phyloP scores from a whole-genome alignment of 1,140 invertebrate genomes.

The Aphelinus atriplicis region DNA sequence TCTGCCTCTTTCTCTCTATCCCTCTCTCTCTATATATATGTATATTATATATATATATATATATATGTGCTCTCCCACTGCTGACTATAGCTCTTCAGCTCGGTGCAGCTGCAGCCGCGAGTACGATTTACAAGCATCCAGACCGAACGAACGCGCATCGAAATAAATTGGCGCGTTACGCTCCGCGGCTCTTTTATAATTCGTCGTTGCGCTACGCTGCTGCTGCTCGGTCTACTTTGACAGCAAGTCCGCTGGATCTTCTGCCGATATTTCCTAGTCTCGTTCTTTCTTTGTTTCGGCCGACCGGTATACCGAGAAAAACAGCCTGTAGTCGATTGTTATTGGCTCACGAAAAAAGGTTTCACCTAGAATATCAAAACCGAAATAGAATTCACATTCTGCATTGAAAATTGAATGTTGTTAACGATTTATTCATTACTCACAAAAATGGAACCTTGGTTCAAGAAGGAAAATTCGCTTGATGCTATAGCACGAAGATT shows the following conservation, averaged over 20 bases:
- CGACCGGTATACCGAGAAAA: no score
- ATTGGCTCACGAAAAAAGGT: no score
- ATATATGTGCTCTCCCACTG: conserved; percentile 23
- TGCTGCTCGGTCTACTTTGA: background rate
- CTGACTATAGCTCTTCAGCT: conserved; percentile 55
- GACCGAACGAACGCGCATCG: conserved; percentile 50
- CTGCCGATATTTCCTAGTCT: background rate
- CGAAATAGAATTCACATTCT: no score
- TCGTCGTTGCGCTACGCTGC: conserved; percentile 3
- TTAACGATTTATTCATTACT: no score
- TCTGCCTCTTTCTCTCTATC: conserved; percentile 8
- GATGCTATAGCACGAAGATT: no score
- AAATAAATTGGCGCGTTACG: conserved; percentile 61
- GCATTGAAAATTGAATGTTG: no score
- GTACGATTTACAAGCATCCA: conserved; percentile 59
- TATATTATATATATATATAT: background rate
- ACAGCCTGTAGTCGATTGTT: no score
- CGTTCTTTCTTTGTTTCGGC: background rate
- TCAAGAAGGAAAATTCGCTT: no score
- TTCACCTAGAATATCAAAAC: no score
- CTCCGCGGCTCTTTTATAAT: conserved; percentile 44
- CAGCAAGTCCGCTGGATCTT: background rate
- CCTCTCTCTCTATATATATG: conserved; percentile 1
- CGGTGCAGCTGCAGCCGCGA: conserved; percentile 43
- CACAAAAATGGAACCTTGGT: no score